Evolutionary conservation across 2,113 vertebrate genomes (phyloP), one percentile per base, ranked within the genome.

Genomic region (Turnix velox): DNA sequence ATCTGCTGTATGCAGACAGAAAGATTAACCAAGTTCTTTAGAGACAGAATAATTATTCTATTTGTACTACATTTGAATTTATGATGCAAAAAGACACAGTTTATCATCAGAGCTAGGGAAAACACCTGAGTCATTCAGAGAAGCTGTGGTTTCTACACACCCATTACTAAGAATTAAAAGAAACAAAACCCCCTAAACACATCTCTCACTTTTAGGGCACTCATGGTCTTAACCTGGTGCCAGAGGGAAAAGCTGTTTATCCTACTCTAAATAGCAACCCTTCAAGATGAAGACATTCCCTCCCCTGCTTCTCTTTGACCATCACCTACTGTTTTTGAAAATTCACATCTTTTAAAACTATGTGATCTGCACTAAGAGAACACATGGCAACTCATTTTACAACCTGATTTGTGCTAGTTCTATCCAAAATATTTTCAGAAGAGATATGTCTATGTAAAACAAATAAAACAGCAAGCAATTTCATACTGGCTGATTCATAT

Each of bases 1-100:
- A 42, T 61, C 30, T 74, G 28, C 58, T 78, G 8, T 79, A 45
- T 42, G 39, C 35, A 81, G 79, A 84, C 37, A 90, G 49, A 63
- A 90, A 90, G 66, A 91, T 86, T 86, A 85, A 96, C 82, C 62
- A 88, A 87, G 52, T 86, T 93, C 69, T 95, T 92, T 4, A 73
- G 61, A 93, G 61, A 74, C 54, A 87, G 72, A 63, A 68, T 88
- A 91, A 75, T 88, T 75, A 62, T 57, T 87, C 52, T 43, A 55
- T 67, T 82, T 82, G 78, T 71, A 69, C 30, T 88, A 49, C 39
- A 59, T 76, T 76, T 42, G 33, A 93, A 82, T 96, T 91, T 79
- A 42, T n/a, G 86, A 94, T 72, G 87, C 93, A 93, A 78, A 86
- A 30, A 86, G 80, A 68, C 16, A 76, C 13, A 4, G 31, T 30